These are phyloP conservation scores for Typhlichthys subterraneus DNA, from an alignment of 2,797 vertebrate genomes.

Conservation along the genomic window DNA sequence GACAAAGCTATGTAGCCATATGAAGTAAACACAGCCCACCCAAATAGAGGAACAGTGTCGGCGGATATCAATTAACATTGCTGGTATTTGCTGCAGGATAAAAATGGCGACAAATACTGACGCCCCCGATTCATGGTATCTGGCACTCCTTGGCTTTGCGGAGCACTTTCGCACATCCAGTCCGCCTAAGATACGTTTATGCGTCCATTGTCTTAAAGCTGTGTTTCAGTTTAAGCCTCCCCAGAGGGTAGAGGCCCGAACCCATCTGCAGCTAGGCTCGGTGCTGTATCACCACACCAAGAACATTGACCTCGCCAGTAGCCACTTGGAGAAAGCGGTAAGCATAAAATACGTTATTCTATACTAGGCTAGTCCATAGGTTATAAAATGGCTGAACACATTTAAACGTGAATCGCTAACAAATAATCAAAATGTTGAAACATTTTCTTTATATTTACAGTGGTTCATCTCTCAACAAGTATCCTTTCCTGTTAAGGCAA, in stretches of 20 bases:
- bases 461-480: slow-evolving; percentile 73
- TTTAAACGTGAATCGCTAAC: no score
- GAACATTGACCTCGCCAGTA: slow-evolving; percentile 96
- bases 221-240: slow-evolving; percentile 97
- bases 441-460: slow-evolving; percentile 36
- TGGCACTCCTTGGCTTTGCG: slow-evolving; percentile 94
- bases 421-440: slow-evolving; percentile 9
- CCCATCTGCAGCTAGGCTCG: slow-evolving; percentile 94
- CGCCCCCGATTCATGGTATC: slow-evolving; percentile 93
- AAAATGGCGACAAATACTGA: slow-evolving; percentile 88
- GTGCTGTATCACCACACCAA: slow-evolving; percentile 98
- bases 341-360: slow-evolving; percentile 31
- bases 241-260: slow-evolving; percentile 94
- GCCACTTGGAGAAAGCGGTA: slow-evolving; percentile 96
- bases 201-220: slow-evolving; percentile 95
- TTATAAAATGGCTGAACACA: no score
- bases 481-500: slow-evolving; percentile 56
- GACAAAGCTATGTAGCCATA: not conserved
- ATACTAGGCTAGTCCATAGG: no score
- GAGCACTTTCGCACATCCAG: slow-evolving; percentile 98
- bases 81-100: no score
- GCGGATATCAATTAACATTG: not conserved
- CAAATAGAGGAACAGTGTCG: not conserved
- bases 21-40: not conserved
- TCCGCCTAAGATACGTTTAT: slow-evolving; percentile 94